These are phyloP conservation scores for Elymnias hypermnestra DNA, from an alignment of 1,140 invertebrate species.

Conservation along the genomic window DNA sequence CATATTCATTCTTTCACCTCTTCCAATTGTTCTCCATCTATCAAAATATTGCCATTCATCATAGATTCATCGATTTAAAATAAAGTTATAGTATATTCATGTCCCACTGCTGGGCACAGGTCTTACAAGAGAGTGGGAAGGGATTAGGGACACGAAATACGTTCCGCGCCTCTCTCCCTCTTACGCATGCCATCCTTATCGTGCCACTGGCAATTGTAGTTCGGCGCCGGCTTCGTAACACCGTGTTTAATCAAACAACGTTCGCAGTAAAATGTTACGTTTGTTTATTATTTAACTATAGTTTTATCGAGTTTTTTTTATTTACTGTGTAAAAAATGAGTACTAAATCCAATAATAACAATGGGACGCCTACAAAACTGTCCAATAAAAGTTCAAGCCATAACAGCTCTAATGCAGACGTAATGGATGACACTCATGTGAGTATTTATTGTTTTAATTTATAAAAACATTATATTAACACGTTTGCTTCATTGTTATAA, in stretches of 20 bases:
- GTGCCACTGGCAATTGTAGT: background rate
- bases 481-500: no score
- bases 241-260: background rate
- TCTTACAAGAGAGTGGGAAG: no score
- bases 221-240: background rate
- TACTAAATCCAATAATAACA: constrained; percentile 3
- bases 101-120: no score
- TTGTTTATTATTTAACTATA: constrained; percentile 4
- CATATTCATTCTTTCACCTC: no score
- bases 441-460: constrained; percentile 7
- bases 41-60: no score
- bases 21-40: no score
- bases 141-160: no score
- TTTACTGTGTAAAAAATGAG: constrained; percentile 13
- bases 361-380: background rate
- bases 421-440: constrained; percentile 16
- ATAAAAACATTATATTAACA: background rate
- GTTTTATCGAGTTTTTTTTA: constrained; percentile 9
- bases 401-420: constrained; percentile 4
- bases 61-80: no score
- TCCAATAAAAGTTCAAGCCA: constrained; percentile 6
- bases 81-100: no score
- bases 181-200: background rate
- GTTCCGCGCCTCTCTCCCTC: background rate
- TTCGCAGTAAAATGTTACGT: constrained; percentile 19